Conservation (phyloP, 2,888 invertebrate genomes). For the Agrilus mali region DNA sequence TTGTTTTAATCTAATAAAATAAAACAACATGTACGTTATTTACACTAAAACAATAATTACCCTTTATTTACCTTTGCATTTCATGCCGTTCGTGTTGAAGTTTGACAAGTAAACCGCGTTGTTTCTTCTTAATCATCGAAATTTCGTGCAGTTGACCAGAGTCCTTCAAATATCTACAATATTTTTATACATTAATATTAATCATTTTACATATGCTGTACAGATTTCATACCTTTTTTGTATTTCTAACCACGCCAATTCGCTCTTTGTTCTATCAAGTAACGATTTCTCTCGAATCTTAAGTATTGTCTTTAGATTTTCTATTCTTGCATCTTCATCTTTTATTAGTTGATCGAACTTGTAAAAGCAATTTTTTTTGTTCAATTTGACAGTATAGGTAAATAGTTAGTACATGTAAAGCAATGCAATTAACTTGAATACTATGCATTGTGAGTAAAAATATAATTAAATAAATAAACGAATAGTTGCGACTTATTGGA, state of each 20-base stretch:
- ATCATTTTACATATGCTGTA: not conserved
- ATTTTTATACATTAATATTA: not conserved
- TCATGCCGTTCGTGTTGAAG: slow-evolving; percentile 56
- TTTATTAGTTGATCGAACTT: slow-evolving; percentile 49
- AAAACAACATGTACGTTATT: not conserved
- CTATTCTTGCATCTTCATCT: slow-evolving; percentile 52
- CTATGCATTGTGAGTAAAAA: too few species aligned
- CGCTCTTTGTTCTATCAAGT: slow-evolving; percentile 51
- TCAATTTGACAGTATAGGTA: not conserved
- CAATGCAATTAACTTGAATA: too few species aligned
- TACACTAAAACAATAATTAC: not conserved
- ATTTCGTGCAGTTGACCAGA: slow-evolving; percentile 43
- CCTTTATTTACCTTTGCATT: slow-evolving; percentile 41
- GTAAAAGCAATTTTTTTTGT: slow-evolving; percentile 10
- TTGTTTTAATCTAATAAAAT: slow-evolving; percentile 35
- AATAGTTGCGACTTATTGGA: too few species aligned
- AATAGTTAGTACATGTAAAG: too few species aligned
- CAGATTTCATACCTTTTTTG: slow-evolving; percentile 39
- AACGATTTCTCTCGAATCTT: slow-evolving; percentile 54
- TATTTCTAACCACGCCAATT: slow-evolving; percentile 51
- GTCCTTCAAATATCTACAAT: slow-evolving; percentile 36
- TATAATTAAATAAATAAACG: too few species aligned
- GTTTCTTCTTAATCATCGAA: slow-evolving; percentile 51
- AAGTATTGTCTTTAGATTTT: slow-evolving; percentile 50
- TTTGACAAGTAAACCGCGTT: slow-evolving; percentile 50